A percentile compares a stretch with the other conserved stretches of the same genome.
Conservation (phyloP, 35 echinoderm and acorn worm genomes). For the Stichopus chloronotus region DNA sequence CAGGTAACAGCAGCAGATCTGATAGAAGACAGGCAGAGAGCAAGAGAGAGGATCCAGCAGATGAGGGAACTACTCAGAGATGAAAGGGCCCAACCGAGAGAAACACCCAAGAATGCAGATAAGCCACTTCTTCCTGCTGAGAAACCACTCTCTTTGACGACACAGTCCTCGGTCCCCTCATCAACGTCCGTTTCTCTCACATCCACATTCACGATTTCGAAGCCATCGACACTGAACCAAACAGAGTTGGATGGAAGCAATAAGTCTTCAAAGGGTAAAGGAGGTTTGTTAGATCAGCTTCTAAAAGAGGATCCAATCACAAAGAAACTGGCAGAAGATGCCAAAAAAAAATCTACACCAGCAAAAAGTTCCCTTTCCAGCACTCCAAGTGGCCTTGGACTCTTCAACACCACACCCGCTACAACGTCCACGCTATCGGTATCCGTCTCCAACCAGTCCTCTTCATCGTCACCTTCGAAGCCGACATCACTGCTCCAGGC, state of each 20-base stretch:
- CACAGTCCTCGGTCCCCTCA: not conserved
- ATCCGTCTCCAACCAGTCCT: not conserved
- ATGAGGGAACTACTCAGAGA: conserved; percentile 36
- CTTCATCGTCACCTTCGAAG: conserved; percentile 18
- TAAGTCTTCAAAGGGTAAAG: not conserved
- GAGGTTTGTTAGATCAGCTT: conserved; percentile 21
- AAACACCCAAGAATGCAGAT: conserved; percentile 11
- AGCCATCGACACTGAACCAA: not conserved
- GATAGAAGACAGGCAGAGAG: conserved; percentile 47
- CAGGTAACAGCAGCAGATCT: conserved; percentile 53
- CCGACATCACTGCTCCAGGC: conserved; percentile 19
- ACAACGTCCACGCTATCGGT: not conserved
- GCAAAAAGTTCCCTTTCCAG: not conserved
- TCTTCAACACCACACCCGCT: not conserved
- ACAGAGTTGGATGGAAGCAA: not conserved
- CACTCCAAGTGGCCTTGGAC: conserved; percentile 9
- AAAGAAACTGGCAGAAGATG: not conserved
- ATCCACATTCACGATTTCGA: not conserved
- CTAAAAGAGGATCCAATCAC: conserved; percentile 3
- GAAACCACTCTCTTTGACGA: not conserved
- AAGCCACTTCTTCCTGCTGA: conserved; percentile 38
- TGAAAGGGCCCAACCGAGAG: not conserved
- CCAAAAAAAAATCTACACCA: not conserved
- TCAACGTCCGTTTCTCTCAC: not conserved
- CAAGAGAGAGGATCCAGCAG: conserved; percentile 17